A percentile compares a stretch with the other conserved stretches of the same genome.
Evolutionary conservation across 1,140 invertebrate genomes (phyloP).

Genomic region (Aphaenogaster ashmeadi): DNA sequence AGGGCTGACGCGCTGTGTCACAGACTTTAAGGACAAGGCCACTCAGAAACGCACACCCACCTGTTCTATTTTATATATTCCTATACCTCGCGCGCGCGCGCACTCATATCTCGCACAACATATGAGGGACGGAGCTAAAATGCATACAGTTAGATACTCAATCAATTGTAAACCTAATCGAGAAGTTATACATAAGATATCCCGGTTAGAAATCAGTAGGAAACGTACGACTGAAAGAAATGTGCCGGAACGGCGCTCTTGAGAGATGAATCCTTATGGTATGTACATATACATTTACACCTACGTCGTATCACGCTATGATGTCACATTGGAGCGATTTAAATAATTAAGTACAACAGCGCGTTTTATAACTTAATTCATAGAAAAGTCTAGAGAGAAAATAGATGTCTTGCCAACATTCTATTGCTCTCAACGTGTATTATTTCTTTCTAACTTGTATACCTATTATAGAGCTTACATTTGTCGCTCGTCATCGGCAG

Average conservation of each 20-base stretch:
- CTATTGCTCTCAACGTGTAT: conserved; percentile 29
- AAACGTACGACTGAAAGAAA: conserved; percentile 10
- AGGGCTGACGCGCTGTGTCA: conserved; percentile 84
- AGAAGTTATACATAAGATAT: conserved; percentile 37
- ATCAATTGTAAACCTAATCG: conserved; percentile 65
- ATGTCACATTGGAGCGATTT: conserved; percentile 15
- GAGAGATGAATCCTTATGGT: conserved; percentile 18
- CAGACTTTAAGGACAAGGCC: conserved; percentile 83
- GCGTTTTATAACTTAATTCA: conserved; percentile 35
- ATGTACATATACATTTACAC: conserved; percentile 31
- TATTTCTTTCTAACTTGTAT: conserved; percentile 32
- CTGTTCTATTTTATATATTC: conserved; percentile 68
- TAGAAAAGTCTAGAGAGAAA: conserved; percentile 48
- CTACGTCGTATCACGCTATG: conserved; percentile 7
- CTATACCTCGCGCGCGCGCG: conserved; percentile 62
- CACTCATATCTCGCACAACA: conserved; percentile 67
- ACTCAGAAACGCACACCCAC: conserved; percentile 79
- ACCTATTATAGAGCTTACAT: conserved; percentile 30
- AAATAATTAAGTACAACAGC: conserved; percentile 61
- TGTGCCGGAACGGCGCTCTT: neutral
- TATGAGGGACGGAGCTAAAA: conserved; percentile 84
- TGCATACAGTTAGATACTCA: conserved; percentile 70
- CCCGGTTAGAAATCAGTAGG: conserved; percentile 10
- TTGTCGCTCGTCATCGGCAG: neutral
- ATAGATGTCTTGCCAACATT: conserved; percentile 31